Evolutionary conservation across 1,140 invertebrate genomes (phyloP), one percentile per base, ranked within the genome.

Genomic region (Brachionus sp.): DNA sequence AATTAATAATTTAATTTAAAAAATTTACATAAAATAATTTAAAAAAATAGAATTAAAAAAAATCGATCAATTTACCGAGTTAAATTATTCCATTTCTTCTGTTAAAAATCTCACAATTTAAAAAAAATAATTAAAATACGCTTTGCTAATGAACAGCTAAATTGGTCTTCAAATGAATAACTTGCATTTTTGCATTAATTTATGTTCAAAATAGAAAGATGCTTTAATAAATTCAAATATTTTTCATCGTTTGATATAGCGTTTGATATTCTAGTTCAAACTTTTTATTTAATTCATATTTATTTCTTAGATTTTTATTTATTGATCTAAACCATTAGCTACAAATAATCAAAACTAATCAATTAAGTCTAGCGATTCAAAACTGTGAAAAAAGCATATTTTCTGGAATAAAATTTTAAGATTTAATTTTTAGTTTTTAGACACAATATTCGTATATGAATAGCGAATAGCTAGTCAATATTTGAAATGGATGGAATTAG

Each of bases 401-500:
- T 57, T 25, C 50, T 57, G 6, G 50, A 23, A 57, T 23, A 9
- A 57, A 57, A 19, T 23, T 57, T 57, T 57, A 23, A 25, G 16
- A 57, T 6, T 42, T 42, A 42, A 29, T 42, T 13, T 13, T 42
- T 1, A 42, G 12, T 42, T 42, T 42, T 3, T 42, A 42, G 7
- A 10, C 6, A 7, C 12, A 42, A 42, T 10, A 42, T 42, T 6
- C 39, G 39, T 42, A 10, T 1, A 42, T 42, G 39, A 42, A 10
- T 42, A 1, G 12, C 39, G 39, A 42, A 42, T 68, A 35, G 33
- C 5, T n/a, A 35, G 35, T 35, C 33, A 68, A 35, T 68, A 35
- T 35, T 33, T 16, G 29, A 46, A 46, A 75, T 75, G 70, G 70
- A 75, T 3, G 70, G 70, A 75, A 46, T 75, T 23, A 75, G 70